Percentiles rank a stretch among this genome's conserved stretches.
These are phyloP conservation scores for Nephotettix cincticeps DNA, from an alignment of 1,140 invertebrate genomes.

Conservation along the genomic window DNA sequence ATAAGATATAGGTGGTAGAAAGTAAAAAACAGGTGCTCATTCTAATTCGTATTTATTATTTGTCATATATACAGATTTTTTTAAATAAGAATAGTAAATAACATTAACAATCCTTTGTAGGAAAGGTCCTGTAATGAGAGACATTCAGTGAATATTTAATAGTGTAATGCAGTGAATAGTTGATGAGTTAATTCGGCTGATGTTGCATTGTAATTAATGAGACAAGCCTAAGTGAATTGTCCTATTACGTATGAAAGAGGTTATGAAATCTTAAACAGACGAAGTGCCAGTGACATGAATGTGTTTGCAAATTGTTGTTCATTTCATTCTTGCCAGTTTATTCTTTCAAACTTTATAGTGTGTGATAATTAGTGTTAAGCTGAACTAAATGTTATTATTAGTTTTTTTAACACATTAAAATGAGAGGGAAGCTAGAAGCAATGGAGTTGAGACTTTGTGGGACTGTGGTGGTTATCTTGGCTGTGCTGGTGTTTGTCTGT, in stretches of 20 bases:
- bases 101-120: too few species aligned
- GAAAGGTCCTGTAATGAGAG: not conserved
- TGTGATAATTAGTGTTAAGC: not conserved
- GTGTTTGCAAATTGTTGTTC: not conserved
- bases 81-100: too few species aligned
- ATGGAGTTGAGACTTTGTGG: not conserved
- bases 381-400: too few species aligned
- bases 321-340: not conserved
- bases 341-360: not conserved
- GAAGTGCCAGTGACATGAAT: too few species aligned
- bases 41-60: too few species aligned
- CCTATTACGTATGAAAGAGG: not conserved
- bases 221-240: slow-evolving; percentile 29
- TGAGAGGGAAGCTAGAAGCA: not conserved
- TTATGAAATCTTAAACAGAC: too few species aligned
- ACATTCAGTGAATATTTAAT: slow-evolving; percentile 19
- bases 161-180: slow-evolving; percentile 19
- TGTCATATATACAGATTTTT: too few species aligned
- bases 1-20: too few species aligned
- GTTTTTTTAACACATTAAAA: not conserved
- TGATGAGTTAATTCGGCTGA: slow-evolving; percentile 18
- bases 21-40: too few species aligned
- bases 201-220: not conserved
- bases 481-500: not conserved
- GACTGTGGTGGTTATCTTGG: not conserved